These are phyloP conservation scores for Pituophis catenifer DNA, from an alignment of 2,113 vertebrate species.

Conservation along the genomic window DNA sequence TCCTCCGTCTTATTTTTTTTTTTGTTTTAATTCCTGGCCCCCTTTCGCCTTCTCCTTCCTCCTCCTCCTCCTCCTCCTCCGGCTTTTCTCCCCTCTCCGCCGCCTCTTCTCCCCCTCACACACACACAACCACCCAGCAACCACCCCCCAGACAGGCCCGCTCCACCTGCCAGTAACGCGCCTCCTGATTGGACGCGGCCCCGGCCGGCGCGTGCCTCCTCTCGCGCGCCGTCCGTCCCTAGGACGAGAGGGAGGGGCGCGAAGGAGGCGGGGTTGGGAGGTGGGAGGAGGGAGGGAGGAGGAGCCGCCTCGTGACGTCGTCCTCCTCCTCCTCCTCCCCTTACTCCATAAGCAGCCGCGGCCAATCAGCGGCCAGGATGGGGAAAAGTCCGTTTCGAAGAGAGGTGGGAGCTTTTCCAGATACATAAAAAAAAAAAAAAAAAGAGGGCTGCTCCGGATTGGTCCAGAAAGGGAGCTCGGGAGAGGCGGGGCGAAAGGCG, in stretches of 20 bases:
- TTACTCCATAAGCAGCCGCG: too few species aligned
- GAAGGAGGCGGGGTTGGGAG: background rate
- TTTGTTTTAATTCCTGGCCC: too few species aligned
- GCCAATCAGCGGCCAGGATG: conserved; percentile 61
- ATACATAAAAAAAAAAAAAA: too few species aligned
- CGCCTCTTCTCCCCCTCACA: too few species aligned
- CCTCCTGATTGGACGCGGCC: conserved; percentile 54
- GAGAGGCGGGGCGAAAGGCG: background rate
- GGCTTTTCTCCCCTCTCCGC: too few species aligned
- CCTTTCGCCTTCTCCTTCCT: too few species aligned
- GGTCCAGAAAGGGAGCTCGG: background rate
- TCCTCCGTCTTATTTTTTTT: background rate
- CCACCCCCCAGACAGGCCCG: conserved; percentile 56
- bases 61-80: too few species aligned
- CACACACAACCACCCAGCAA: conserved; percentile 62
- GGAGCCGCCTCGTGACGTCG: conserved; percentile 18
- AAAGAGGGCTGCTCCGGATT: background rate
- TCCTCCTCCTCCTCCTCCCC: background rate
- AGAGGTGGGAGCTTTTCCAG: background rate
- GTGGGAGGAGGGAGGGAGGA: background rate
- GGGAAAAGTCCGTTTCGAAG: conserved; percentile 62
- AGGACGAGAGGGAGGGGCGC: too few species aligned
- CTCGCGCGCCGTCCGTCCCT: too few species aligned
- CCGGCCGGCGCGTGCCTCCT: fast-evolving
- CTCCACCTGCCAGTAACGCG: conserved; percentile 69